Conservation (phyloP, 2,888 invertebrate species). For the Loripinus fragilis region DNA sequence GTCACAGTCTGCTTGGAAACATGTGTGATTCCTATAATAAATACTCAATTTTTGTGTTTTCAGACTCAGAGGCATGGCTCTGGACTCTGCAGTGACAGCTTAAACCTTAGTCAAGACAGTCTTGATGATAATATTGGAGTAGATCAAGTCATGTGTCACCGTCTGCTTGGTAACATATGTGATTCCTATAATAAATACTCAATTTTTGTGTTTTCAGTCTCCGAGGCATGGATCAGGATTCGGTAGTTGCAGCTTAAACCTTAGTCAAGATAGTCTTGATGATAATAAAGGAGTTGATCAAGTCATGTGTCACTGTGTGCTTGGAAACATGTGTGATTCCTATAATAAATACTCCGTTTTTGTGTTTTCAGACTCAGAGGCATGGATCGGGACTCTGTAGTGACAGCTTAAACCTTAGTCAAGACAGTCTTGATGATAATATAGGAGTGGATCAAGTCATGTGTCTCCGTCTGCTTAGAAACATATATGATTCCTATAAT, state of each 20-base stretch:
- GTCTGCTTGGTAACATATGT: no score
- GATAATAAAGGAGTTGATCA: slow-evolving; percentile 77
- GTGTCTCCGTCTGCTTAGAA: slow-evolving; percentile 77
- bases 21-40: no score
- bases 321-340: no score
- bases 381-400: background rate
- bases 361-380: background rate
- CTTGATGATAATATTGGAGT: slow-evolving; percentile 77
- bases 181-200: no score
- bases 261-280: slow-evolving; percentile 75
- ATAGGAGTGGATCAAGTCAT: slow-evolving; percentile 78
- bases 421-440: slow-evolving; percentile 76
- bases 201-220: background rate
- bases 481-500: no score
- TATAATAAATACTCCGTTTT: no score
- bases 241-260: background rate
- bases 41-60: no score
- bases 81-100: background rate
- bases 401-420: slow-evolving; percentile 50
- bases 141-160: slow-evolving; percentile 77
- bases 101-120: slow-evolving; percentile 70
- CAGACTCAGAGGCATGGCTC: background rate
- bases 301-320: slow-evolving; percentile 78
- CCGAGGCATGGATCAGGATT: background rate
- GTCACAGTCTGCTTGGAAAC: slow-evolving; percentile 71